These are phyloP conservation scores for Araneus ventricosus DNA, from an alignment of 1,140 invertebrate species.

Conservation along the genomic window DNA sequence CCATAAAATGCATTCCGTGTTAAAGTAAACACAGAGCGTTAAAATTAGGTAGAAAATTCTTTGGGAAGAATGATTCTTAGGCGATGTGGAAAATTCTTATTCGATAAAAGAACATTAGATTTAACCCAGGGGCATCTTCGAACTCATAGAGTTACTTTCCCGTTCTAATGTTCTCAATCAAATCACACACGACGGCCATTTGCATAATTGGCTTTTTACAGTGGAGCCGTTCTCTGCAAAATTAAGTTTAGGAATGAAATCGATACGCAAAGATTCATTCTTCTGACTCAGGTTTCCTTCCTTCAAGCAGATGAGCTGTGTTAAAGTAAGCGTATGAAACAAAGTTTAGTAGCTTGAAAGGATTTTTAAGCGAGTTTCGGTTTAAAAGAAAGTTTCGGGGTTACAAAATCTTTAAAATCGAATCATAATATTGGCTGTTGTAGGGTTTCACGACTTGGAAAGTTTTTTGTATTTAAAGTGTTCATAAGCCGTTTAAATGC, in stretches of 20 bases:
- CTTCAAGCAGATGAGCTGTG: background rate
- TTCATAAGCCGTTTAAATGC: too few relatives aligned
- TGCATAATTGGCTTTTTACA: conserved; percentile 40
- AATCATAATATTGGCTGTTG: too few relatives aligned
- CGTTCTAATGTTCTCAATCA: background rate
- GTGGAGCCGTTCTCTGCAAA: background rate
- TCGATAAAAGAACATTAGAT: conserved; percentile 11
- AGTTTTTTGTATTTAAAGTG: too few relatives aligned
- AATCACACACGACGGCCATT: conserved; percentile 3
- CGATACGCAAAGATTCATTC: background rate
- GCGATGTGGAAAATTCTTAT: conserved; percentile 7
- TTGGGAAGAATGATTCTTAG: background rate
- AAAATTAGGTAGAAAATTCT: background rate
- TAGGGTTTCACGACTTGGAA: too few relatives aligned
- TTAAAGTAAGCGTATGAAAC: background rate
- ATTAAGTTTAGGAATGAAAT: conserved; percentile 33
- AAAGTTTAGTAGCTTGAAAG: background rate
- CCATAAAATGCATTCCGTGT: background rate
- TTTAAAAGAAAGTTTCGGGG: background rate
- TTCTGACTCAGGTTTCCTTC: background rate
- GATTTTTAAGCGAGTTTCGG: background rate
- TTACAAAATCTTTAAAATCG: too few relatives aligned
- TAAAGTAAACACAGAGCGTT: background rate
- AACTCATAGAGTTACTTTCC: background rate
- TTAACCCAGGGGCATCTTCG: background rate